A percentile compares a stretch with the other conserved stretches of the same genome.
These are phyloP conservation scores for Plagodis pulveraria DNA, from an alignment of 2,888 invertebrate species.

Conservation along the genomic window DNA sequence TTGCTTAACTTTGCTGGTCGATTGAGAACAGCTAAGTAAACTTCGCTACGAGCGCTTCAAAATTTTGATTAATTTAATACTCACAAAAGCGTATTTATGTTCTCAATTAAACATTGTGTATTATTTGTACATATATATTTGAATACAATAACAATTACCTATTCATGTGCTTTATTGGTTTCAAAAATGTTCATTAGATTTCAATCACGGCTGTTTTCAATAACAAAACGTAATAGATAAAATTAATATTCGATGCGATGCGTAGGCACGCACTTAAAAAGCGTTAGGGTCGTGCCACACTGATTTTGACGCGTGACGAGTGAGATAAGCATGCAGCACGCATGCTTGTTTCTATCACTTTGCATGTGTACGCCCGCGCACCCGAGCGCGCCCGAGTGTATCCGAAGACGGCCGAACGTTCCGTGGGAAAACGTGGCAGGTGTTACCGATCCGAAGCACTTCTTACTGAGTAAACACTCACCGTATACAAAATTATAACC, in stretches of 20 bases:
- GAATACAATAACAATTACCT: slow-evolving; percentile 4
- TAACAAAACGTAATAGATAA: slow-evolving; percentile 32
- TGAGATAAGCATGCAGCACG: slow-evolving; percentile 46
- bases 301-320: slow-evolving; percentile 65
- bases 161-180: slow-evolving; percentile 14
- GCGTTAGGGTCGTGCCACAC: slow-evolving; percentile 57
- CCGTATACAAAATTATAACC: slow-evolving; percentile 84
- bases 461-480: slow-evolving; percentile 84
- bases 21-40: too few species aligned
- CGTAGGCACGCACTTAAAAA: slow-evolving; percentile 50
- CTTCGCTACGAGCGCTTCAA: too few species aligned
- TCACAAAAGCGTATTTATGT: slow-evolving; percentile 16
- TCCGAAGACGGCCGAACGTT: slow-evolving; percentile 72
- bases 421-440: slow-evolving; percentile 83
- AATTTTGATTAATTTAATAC: too few species aligned
- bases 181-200: slow-evolving; percentile 28
- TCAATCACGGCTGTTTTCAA: slow-evolving; percentile 29
- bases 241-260: slow-evolving; percentile 42
- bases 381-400: slow-evolving; percentile 54
- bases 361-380: slow-evolving; percentile 58
- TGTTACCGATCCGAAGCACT: slow-evolving; percentile 81
- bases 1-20: too few species aligned
- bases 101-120: slow-evolving; percentile 10
- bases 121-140: slow-evolving; percentile 9
- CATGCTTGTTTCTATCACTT: slow-evolving; percentile 44